Evolutionary conservation across 2,797 vertebrate genomes (phyloP), one percentile per base, ranked within the genome.

Genomic region (Poeciliopsis presidionis): DNA sequence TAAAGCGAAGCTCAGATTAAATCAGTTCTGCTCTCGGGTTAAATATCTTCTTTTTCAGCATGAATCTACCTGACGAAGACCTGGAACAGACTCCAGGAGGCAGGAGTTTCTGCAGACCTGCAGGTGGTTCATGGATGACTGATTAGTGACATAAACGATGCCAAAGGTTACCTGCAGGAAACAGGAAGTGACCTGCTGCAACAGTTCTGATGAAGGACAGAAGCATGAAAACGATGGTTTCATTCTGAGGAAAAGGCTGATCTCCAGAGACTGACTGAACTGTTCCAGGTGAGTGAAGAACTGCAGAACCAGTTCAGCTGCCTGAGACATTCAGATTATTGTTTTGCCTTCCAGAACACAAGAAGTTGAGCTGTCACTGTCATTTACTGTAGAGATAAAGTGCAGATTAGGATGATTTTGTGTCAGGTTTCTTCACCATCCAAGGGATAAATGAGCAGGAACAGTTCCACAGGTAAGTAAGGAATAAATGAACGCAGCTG

Each of bases 81-180:
- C 25, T 55, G 22, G 53, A 49, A n/a, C 53, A 55, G 22, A 55
- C 53, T n/a, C 4, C 1, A 36, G 18, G 33, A 36, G 30, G 30
- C 55, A 33, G 28, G 1, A 13, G 14, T 18, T 61, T 33, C 9
- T 12, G 11, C 25, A 39, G 20, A 65, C 36, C 59, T 5, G 3
- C 30, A 69, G 47, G 7, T 20, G 65, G 49, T 65, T 81, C 46
- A 81, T 72, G 6, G 57, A 36, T 81, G 57, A 81, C 79, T n/a
- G 57, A 67, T 81, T 46, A 7, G 22, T 72, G 69, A 81, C 13
- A 65, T 18, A 6, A 22, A 51, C 20, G 30, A 20, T 43, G 33
- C 41, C 22, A 22, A 76, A 81, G 79, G 79, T 81, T 59, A 45
- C 0, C 8, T 63, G 30, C 7, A 63, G 49, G 65, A 77, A 77